These are phyloP conservation scores for Drosophila carrolli DNA, from an alignment of 1,140 invertebrate genomes.

Conservation along the genomic window DNA sequence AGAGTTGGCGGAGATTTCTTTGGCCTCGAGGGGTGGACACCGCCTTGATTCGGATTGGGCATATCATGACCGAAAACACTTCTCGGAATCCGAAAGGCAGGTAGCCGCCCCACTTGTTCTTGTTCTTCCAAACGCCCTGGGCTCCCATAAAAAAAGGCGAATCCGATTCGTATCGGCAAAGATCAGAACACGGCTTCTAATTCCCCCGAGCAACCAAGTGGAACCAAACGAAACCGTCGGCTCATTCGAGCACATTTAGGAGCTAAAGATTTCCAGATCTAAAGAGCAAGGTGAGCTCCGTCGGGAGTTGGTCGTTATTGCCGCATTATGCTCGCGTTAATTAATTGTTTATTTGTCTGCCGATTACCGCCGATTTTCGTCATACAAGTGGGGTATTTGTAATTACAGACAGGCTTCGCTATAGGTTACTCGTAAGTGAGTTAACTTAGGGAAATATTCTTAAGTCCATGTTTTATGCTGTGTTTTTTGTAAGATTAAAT, in stretches of 20 bases:
- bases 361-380: slow-evolving; percentile 62
- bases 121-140: slow-evolving; percentile 12
- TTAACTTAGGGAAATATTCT: no score
- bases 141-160: slow-evolving; percentile 49
- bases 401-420: slow-evolving; percentile 4
- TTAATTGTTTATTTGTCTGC: slow-evolving; percentile 75
- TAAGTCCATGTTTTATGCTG: no score
- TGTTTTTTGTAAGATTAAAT: no score
- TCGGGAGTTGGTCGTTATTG: slow-evolving; percentile 14
- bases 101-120: slow-evolving; percentile 63
- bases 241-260: slow-evolving; percentile 15
- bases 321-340: slow-evolving; percentile 64
- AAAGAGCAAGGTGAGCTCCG: slow-evolving; percentile 23
- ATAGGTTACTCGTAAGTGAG: background rate
- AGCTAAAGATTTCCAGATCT: slow-evolving; percentile 46
- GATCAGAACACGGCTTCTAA: slow-evolving; percentile 56
- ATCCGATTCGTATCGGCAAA: slow-evolving; percentile 74
- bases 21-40: slow-evolving; percentile 34
- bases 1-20: slow-evolving; percentile 43
- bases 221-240: slow-evolving; percentile 3
- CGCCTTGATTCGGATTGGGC: slow-evolving; percentile 43
- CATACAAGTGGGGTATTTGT: slow-evolving; percentile 24
- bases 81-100: slow-evolving; percentile 55
- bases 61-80: slow-evolving; percentile 64
- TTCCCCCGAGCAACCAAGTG: slow-evolving; percentile 35